Percentiles rank a stretch among this genome's conserved stretches.
Evolutionary conservation across 2,797 vertebrate genomes (phyloP).

Genomic region (Rhinichthys osculus): DNA sequence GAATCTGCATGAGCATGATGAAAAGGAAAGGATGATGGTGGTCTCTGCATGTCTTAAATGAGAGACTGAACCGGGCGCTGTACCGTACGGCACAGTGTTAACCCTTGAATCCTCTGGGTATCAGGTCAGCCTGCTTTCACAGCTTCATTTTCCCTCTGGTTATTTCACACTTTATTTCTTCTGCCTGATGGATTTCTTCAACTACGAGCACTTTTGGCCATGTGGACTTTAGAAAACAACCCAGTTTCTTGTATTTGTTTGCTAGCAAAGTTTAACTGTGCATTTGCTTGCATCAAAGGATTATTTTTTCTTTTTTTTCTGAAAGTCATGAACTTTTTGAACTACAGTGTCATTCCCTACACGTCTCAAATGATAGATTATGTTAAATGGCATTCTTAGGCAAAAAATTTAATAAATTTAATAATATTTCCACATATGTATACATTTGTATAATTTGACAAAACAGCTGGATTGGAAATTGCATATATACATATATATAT

Average conservation of each 20-base stretch:
- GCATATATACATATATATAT: too few species aligned
- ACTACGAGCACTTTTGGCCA: background rate
- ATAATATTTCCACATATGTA: too few species aligned
- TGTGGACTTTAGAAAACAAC: background rate
- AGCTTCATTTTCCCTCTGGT: background rate
- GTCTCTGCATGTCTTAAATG: constrained; percentile 13
- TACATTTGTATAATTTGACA: too few species aligned
- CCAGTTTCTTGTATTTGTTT: background rate
- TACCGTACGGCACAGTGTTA: background rate
- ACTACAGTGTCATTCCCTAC: too few species aligned
- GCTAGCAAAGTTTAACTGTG: background rate
- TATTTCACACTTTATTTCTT: constrained; percentile 13
- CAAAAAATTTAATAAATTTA: too few species aligned
- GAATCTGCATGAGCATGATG: constrained; percentile 15
- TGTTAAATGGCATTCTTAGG: too few species aligned
- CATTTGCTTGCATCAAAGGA: too few species aligned
- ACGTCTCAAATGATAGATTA: too few species aligned
- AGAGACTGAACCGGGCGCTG: background rate
- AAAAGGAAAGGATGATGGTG: constrained; percentile 6
- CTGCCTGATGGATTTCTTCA: background rate
- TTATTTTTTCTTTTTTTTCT: too few species aligned
- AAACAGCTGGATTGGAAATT: too few species aligned
- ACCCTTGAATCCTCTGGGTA: background rate
- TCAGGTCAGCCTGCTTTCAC: constrained; percentile 17
- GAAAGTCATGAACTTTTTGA: too few species aligned